Percentiles rank a stretch among this genome's conserved stretches.
Evolutionary conservation across 2,888 invertebrate genomes (phyloP).

Genomic region (Dicranocentrus wangi): DNA sequence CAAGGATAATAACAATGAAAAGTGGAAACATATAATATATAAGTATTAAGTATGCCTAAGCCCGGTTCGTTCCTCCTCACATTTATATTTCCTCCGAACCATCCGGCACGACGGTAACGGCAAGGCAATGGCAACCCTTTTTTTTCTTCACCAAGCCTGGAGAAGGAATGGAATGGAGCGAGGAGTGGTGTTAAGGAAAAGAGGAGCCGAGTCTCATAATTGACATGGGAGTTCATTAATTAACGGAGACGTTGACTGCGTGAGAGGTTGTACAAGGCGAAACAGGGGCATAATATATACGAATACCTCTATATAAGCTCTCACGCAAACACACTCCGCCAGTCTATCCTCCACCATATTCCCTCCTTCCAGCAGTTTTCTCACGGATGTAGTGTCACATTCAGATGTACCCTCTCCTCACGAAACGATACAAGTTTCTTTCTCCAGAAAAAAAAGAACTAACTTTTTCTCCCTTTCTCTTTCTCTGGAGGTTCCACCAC

Average conservation of each 20-base stretch:
- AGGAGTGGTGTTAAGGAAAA: constrained; percentile 1
- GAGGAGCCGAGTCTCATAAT: constrained; percentile 50
- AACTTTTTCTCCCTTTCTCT: constrained; percentile 17
- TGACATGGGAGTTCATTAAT: constrained; percentile 56
- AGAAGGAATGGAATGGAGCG: not conserved
- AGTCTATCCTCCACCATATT: no score
- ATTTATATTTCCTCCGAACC: not conserved
- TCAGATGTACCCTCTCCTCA: not conserved
- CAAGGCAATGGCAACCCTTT: no score
- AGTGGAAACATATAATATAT: constrained; percentile 15
- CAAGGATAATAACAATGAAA: not conserved
- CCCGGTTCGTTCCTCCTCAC: no score
- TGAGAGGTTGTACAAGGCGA: constrained; percentile 40
- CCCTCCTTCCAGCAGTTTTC: constrained; percentile 10
- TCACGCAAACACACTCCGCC: no score
- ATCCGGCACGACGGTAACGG: not conserved
- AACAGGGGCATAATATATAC: not conserved
- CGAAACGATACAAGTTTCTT: not conserved
- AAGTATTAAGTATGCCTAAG: not conserved
- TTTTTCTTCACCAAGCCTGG: not conserved
- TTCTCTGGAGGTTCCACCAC: constrained; percentile 28
- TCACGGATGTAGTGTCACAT: no score
- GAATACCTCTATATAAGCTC: constrained; percentile 15
- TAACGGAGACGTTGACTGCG: constrained; percentile 52
- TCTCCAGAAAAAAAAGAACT: not conserved